Conservation (phyloP, 1,140 invertebrate species). For the Macrobrachium rosenbergii region DNA sequence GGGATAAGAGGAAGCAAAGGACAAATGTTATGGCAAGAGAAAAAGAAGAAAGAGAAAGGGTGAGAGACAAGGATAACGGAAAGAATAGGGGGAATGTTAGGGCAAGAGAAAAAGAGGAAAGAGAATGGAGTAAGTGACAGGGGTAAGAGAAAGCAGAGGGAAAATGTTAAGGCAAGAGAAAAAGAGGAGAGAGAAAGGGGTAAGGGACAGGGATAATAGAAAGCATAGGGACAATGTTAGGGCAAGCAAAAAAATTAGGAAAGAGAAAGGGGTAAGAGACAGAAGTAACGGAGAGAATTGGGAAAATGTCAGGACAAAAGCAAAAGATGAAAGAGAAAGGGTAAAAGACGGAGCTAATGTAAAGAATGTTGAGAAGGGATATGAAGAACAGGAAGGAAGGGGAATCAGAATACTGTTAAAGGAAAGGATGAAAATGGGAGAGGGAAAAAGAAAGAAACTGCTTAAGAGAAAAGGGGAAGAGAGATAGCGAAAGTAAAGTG, state of each 20-base stretch:
- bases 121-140: too few relatives aligned
- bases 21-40: neutral
- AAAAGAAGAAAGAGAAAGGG: neutral
- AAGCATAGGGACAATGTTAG: neutral
- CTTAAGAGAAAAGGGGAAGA: too few relatives aligned
- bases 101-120: too few relatives aligned
- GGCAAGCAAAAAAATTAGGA: slow-evolving; percentile 10
- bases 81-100: neutral
- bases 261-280: neutral
- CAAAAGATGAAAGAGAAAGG: neutral
- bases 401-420: too few relatives aligned
- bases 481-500: too few relatives aligned
- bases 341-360: neutral
- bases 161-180: neutral
- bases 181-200: neutral
- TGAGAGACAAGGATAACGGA: neutral
- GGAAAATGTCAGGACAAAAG: neutral
- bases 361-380: neutral
- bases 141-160: neutral
- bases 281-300: neutral
- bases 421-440: too few relatives aligned
- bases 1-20: slow-evolving; percentile 5
- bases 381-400: too few relatives aligned
- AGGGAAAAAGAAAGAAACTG: too few relatives aligned
- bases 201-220: neutral